Base-by-base conservation (phyloP, 2,888 invertebrate genomes). In the Mythimna ferrago region DNA sequence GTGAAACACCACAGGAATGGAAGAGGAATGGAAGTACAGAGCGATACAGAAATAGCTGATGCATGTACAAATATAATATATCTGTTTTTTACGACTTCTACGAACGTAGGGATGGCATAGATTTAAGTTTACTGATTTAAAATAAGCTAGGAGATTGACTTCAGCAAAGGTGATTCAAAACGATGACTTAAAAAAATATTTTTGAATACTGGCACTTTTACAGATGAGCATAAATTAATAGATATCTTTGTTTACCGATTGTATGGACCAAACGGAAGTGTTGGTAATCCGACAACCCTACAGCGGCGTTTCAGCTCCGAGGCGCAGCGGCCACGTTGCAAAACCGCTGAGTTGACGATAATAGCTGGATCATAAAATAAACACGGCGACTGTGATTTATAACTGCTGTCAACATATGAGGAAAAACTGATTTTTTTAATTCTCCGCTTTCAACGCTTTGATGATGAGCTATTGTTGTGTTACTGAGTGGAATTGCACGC, bases 361-460 rank as follows among this genome's bases (percentile, higher is more conserved):
- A 94, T 94, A 95, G 94, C 94, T 89, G 87, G 92, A 93, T 94
- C 93, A 93, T 95, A 94, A 95, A 95, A 94, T 93, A 95, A 95
- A 94, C 94, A 93, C 93, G 86, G 91, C 88, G 88, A 90, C 92
- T 84, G 90, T 94, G 94, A 94, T 95, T 95, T 94, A 95, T 91
- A 92, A 88, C 93, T 87, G 90, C 88, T 93, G 94, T 94, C 95
- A 93, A 93, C 93, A 84, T 86, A 89, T 87, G 91, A 92, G 91
- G 93, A 94, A 94, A 93, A 93, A 92, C 92, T 90, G 88, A 90
- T 90, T 93, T 91, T 44, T 93, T 94, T 93, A 92, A 93, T 93
- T 92, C 91, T 91, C 87, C 79, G 88, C 88, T 93, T 93, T 92
- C 90, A 90, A 90, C 91, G 89, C 93, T 93, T 93, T 93, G 93